Percentiles rank a stretch among this genome's conserved stretches.
Evolutionary conservation across 2,113 vertebrate species (phyloP).

Genomic region (Naja naja): DNA sequence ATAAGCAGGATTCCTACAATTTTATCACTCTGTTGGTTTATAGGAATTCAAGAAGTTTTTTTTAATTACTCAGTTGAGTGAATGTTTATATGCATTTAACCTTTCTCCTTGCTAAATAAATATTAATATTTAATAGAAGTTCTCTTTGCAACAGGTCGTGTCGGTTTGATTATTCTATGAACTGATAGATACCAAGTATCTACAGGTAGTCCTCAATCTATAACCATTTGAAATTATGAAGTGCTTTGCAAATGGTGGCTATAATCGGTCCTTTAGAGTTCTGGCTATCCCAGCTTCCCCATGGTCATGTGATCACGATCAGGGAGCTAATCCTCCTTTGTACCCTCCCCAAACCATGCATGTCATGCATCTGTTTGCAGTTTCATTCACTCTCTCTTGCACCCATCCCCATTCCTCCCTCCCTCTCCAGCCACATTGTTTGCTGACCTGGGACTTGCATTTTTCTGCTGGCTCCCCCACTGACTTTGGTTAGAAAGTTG

Average conservation of each 20-base stretch:
- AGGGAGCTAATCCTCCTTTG: background rate
- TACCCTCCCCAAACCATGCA: background rate
- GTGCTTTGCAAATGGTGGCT: background rate
- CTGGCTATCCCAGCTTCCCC: background rate
- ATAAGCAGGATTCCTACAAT: background rate
- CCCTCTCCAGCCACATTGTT: background rate
- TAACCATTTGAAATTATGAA: background rate
- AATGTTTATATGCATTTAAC: background rate
- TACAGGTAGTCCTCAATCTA: background rate
- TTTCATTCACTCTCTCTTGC: background rate
- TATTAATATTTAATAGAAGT: background rate
- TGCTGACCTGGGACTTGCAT: background rate
- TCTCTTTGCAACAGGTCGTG: background rate
- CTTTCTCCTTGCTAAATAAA: background rate
- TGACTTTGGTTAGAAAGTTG: background rate
- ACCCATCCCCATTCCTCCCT: background rate
- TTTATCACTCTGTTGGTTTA: background rate
- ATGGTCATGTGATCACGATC: background rate
- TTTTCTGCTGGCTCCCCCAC: background rate
- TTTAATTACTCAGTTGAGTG: background rate
- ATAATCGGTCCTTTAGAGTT: background rate
- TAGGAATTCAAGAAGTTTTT: background rate
- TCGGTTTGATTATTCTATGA: background rate
- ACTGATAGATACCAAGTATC: background rate
- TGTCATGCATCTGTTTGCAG: background rate